Evolutionary conservation across 2,113 vertebrate species (phyloP).

Genomic region (Cottus gobio): DNA sequence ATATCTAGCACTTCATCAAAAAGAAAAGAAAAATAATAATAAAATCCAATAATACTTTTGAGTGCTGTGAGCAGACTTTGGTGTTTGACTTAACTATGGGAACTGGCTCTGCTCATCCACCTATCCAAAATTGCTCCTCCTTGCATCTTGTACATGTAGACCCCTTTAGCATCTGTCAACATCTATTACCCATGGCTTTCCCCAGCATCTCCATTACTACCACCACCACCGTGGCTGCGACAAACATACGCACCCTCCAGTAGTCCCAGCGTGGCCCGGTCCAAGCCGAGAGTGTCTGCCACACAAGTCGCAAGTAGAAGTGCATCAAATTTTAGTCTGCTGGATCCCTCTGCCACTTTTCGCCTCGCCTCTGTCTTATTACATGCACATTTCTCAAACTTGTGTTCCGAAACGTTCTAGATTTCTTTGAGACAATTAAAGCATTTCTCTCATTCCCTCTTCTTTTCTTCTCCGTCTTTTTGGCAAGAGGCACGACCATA

Average conservation of each 20-base stretch:
- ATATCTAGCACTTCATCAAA: not conserved
- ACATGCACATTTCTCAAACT: constrained; percentile 73
- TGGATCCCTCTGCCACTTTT: constrained; percentile 65
- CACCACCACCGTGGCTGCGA: constrained; percentile 49
- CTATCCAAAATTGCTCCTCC: constrained; percentile 64
- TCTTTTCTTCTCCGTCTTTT: constrained; percentile 72
- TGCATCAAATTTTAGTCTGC: constrained; percentile 40
- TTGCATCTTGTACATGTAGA: constrained; percentile 58
- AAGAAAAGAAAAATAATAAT: constrained; percentile 18
- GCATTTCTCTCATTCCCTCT: constrained; percentile 75
- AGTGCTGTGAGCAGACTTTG: constrained; percentile 30
- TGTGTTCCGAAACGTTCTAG: constrained; percentile 71
- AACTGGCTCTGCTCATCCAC: constrained; percentile 54
- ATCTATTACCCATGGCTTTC: constrained; percentile 61
- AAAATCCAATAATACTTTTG: not conserved
- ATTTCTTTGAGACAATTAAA: constrained; percentile 81
- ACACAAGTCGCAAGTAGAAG: constrained; percentile 69
- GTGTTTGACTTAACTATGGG: constrained; percentile 47
- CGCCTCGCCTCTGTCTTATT: constrained; percentile 63
- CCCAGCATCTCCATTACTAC: constrained; percentile 55
- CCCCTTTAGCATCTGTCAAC: constrained; percentile 69
- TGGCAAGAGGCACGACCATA: constrained; percentile 74
- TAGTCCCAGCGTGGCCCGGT: constrained; percentile 48
- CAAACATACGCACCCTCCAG: constrained; percentile 30
- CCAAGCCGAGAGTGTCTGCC: constrained; percentile 56